Conservation (phyloP, 2,888 invertebrate genomes). For the Clunio marinus region DNA sequence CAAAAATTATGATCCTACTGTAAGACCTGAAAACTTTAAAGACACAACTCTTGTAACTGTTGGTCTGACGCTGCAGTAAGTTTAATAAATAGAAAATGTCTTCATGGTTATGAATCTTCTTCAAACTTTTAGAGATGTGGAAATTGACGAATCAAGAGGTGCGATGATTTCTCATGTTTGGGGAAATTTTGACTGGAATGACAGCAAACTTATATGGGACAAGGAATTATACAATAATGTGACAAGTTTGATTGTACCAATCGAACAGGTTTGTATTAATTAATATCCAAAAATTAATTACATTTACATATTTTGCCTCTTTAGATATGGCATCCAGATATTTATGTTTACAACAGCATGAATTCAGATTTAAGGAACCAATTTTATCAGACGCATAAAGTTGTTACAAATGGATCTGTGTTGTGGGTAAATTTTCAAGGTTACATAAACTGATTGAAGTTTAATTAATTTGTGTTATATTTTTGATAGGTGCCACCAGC, state of each 20-base stretch:
- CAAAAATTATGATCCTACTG: constrained; percentile 51
- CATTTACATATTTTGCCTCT: no score
- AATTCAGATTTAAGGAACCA: constrained; percentile 58
- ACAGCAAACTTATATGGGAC: constrained; percentile 71
- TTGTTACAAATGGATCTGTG: constrained; percentile 55
- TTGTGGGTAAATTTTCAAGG: constrained; percentile 53
- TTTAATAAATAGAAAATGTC: no score
- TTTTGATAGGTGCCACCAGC: constrained; percentile 56
- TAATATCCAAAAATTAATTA: not conserved
- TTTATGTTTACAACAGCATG: constrained; percentile 67
- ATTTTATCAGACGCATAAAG: constrained; percentile 57
- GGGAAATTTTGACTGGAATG: constrained; percentile 63
- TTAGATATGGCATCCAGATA: constrained; percentile 71
- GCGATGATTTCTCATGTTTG: constrained; percentile 59
- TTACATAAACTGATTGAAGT: not conserved
- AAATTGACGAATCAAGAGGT: constrained; percentile 61
- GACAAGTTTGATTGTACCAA: constrained; percentile 57
- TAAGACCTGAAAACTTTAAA: constrained; percentile 45
- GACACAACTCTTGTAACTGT: constrained; percentile 47
- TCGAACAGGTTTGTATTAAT: constrained; percentile 54
- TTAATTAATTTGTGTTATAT: not conserved
- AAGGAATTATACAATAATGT: constrained; percentile 62
- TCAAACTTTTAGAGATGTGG: constrained; percentile 63
- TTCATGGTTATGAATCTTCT: no score
- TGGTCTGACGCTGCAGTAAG: constrained; percentile 58